Evolutionary conservation across 23 tunicate species (phyloP).

Genomic region (Halocynthia roretzi): DNA sequence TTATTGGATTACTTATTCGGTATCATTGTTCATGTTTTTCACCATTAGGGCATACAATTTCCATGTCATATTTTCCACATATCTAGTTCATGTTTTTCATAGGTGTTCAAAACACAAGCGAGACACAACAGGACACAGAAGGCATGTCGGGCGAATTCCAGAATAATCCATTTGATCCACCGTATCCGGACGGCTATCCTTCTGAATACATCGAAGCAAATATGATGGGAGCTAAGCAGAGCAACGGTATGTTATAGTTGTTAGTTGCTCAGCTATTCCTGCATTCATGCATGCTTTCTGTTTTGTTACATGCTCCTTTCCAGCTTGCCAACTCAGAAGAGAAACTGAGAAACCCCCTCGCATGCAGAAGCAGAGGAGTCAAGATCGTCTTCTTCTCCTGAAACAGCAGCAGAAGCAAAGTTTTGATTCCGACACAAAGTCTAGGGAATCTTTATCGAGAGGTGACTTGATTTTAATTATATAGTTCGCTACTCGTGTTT

Average conservation of each 20-base stretch:
- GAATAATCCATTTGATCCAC: no score
- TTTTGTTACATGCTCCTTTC: no score
- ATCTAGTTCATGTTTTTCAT: no score
- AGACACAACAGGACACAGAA: no score
- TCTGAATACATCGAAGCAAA: background rate
- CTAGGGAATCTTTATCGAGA: slow-evolving; percentile 15
- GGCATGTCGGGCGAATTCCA: no score
- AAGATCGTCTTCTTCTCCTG: slow-evolving; percentile 33
- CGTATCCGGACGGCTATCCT: no score
- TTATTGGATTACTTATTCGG: no score
- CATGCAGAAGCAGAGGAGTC: slow-evolving; percentile 67
- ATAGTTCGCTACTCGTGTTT: no score
- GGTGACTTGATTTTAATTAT: background rate
- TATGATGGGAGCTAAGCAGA: slow-evolving; percentile 5
- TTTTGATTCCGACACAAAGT: slow-evolving; percentile 14
- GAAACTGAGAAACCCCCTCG: slow-evolving; percentile 77
- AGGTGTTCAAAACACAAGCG: no score
- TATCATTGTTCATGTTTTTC: no score
- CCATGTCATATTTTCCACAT: no score
- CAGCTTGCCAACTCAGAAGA: slow-evolving; percentile 13
- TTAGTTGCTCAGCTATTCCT: background rate
- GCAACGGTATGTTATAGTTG: slow-evolving; percentile 6
- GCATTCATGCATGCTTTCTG: background rate
- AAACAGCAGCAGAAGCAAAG: slow-evolving; percentile 12
- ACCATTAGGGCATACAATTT: no score